Evolutionary conservation across 2,113 vertebrate genomes (phyloP).

Genomic region (Salvelinus fontinalis): DNA sequence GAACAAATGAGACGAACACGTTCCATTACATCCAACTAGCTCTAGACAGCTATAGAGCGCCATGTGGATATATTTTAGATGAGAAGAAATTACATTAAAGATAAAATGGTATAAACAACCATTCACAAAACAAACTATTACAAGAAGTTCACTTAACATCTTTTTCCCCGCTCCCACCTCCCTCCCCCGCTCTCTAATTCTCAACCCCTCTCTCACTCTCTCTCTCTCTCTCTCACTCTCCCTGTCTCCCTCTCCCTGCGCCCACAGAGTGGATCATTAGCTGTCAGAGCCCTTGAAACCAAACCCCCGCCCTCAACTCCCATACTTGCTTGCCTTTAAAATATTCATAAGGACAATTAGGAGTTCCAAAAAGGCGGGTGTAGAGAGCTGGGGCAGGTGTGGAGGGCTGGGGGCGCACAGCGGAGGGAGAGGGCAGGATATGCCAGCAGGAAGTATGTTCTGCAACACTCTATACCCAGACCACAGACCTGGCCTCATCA

Average conservation of each 20-base stretch:
- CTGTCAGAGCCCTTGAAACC: conserved; percentile 75
- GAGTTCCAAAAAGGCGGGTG: conserved; percentile 77
- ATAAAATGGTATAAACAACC: too few relatives aligned
- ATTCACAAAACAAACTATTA: too few relatives aligned
- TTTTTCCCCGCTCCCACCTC: not conserved
- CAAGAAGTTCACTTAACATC: too few relatives aligned
- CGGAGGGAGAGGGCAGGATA: conserved; percentile 64
- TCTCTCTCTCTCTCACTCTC: conserved; percentile 9
- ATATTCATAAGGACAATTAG: conserved; percentile 83
- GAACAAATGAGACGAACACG: conserved; percentile 23
- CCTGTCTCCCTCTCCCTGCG: conserved; percentile 2
- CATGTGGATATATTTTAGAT: not conserved
- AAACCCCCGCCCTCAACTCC: conserved; percentile 66
- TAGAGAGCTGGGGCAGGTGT: conserved; percentile 43
- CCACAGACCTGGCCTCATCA: conserved; percentile 72
- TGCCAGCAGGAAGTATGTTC: conserved; percentile 70
- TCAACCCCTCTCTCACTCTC: not conserved
- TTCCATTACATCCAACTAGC: not conserved
- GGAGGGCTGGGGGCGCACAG: conserved; percentile 8
- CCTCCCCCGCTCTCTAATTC: not conserved
- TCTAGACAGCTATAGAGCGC: not conserved
- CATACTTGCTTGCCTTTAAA: conserved; percentile 76
- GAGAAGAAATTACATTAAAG: not conserved
- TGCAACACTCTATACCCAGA: conserved; percentile 66
- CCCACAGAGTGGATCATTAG: conserved; percentile 71